phyloP scores from a whole-genome alignment of 2,888 invertebrate genomes.

The Drosophila flavopinicola region DNA sequence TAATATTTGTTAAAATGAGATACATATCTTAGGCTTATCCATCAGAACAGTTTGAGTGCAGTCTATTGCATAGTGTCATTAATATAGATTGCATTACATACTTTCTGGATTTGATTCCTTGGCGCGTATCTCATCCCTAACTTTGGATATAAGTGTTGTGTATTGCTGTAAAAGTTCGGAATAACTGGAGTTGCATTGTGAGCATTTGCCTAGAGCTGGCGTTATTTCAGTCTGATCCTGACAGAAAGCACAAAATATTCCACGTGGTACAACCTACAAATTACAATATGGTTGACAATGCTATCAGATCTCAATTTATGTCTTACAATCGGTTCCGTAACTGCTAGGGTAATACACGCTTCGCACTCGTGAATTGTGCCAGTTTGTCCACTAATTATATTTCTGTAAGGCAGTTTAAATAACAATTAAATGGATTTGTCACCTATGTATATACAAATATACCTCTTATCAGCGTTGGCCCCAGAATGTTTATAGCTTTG shows the following conservation, averaged over 20 bases:
- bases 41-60: too few species aligned
- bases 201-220: conserved; percentile 34
- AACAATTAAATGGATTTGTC: too few species aligned
- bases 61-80: too few species aligned
- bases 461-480: conserved; percentile 29
- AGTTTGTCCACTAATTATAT: too few species aligned
- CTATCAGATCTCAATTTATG: background rate
- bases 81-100: conserved; percentile 6
- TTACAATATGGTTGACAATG: background rate
- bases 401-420: too few species aligned
- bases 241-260: conserved; percentile 50
- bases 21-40: too few species aligned
- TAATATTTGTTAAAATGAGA: background rate
- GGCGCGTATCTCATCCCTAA: conserved; percentile 37
- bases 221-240: conserved; percentile 29
- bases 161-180: conserved; percentile 39
- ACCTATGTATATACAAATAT: too few species aligned
- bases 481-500: conserved; percentile 10
- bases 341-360: too few species aligned
- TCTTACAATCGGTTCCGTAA: conserved; percentile 16
- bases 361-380: too few species aligned
- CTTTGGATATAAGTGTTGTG: conserved; percentile 25
- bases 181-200: conserved; percentile 41
- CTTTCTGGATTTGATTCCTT: conserved; percentile 9
- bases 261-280: conserved; percentile 41